Base-by-base conservation (phyloP, 1,140 invertebrate genomes). In the Macrotrachela quadricornifera region DNA sequence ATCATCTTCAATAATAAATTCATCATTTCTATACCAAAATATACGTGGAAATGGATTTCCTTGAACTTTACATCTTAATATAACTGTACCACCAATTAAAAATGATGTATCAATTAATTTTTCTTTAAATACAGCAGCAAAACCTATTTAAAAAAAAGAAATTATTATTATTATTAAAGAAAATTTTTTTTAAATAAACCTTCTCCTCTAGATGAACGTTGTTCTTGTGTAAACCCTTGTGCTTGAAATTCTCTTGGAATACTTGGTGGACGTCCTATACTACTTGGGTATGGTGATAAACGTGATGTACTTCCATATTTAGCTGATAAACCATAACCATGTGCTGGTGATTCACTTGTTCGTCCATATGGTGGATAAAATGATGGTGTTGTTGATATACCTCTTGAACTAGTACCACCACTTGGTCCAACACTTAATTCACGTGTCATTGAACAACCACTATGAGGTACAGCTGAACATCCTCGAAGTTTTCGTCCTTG, bases 1-100 rank as follows among this genome's bases (percentile, higher is more conserved):
- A 45, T 67, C 68, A 38, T 53, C 51, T 17, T 44, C 51, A 10
- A 53, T 53, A 10, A 53, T 53, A 10, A 53, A 16, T 14, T 36
- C 21, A 55, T 73, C 73, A 50, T 74, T 72, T 43, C 69, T 64
- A 53, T 67, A 95, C 90, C 91, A 99, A 58, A 90, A 83, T n/a
- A 95, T 78, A 44, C 75, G 70, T 0, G 90, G 87, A 61, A 80
- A 78, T 0, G 88, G 88, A 61, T 84, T 81, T 0, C 86, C 87
- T 8, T 87, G 81, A 3, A 84, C 83, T 48, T 80, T 79, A 68
- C 85, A 92, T 11, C 77, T 75, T 9, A 94, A 70, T 56, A 81
- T 78, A 1, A 82, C 78, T 12, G 77, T 75, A 60, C 82, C 78
- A 14, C 80, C 82, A 51, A 83, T 79, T 36, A 79, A 74, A 55